A percentile compares a stretch with the other conserved stretches of the same genome.
Conservation (phyloP, 2,888 invertebrate species). For the Chironomus tentans region DNA sequence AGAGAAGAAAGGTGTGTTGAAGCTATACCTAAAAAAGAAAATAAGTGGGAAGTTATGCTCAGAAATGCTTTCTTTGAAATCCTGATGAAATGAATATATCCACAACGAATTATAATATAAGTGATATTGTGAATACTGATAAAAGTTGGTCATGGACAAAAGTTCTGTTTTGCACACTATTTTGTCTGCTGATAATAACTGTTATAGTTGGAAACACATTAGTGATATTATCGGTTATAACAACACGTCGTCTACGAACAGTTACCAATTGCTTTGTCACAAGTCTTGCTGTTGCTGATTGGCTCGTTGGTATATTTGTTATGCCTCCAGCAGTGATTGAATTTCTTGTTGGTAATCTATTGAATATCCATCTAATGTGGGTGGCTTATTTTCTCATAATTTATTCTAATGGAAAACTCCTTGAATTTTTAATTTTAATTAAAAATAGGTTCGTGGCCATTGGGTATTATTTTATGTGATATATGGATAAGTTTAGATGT, state of each 20-base stretch:
- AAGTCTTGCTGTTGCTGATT: conserved; percentile 86
- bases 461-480: conserved; percentile 80
- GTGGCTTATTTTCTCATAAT: not conserved
- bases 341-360: conserved; percentile 56
- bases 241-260: conserved; percentile 75
- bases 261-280: conserved; percentile 95
- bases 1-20: too few relatives aligned
- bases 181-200: conserved; percentile 59
- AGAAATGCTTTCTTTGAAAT: too few relatives aligned
- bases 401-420: not conserved
- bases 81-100: not conserved
- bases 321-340: conserved; percentile 92
- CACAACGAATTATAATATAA: not conserved
- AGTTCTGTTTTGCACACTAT: conserved; percentile 52
- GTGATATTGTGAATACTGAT: not conserved
- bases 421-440: not conserved
- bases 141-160: conserved; percentile 39
- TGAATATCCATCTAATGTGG: not conserved
- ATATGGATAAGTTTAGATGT: conserved; percentile 91
- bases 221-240: conserved; percentile 81
- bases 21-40: too few relatives aligned
- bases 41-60: too few relatives aligned
- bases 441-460: conserved; percentile 67
- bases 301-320: conserved; percentile 85
- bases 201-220: conserved; percentile 79